Evolutionary conservation across 2,797 vertebrate species (phyloP).

Genomic region (Apogon hyalosoma): DNA sequence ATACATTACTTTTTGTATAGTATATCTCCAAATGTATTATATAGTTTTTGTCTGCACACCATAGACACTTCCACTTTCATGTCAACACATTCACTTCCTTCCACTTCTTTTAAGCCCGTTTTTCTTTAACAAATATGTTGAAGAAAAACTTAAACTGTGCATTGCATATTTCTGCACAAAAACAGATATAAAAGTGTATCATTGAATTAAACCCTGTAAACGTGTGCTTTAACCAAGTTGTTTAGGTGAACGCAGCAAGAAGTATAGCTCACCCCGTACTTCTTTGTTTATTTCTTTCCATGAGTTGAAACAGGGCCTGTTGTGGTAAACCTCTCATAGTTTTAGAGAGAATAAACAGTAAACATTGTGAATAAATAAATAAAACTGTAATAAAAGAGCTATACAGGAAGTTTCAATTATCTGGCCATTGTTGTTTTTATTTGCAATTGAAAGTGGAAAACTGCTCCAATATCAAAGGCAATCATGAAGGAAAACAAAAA

Average conservation of each 20-base stretch:
- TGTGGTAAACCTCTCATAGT: conserved; percentile 60
- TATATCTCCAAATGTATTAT: neutral
- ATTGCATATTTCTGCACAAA: neutral
- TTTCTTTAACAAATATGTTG: conserved; percentile 2
- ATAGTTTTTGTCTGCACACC: conserved; percentile 4
- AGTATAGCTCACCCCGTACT: conserved; percentile 24
- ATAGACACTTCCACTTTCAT: conserved; percentile 10
- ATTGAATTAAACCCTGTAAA: neutral
- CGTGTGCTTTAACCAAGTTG: conserved; percentile 6
- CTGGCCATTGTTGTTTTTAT: conserved; percentile 51
- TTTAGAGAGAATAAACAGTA: conserved; percentile 66
- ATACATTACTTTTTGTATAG: neutral
- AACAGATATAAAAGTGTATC: neutral
- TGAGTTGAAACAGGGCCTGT: conserved; percentile 52
- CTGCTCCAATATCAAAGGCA: conserved; percentile 62
- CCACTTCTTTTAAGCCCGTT: neutral
- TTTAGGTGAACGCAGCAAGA: conserved; percentile 32
- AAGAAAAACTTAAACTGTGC: neutral
- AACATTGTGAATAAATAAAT: conserved; percentile 72
- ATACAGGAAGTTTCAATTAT: conserved; percentile 60
- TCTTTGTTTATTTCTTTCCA: conserved; percentile 66
- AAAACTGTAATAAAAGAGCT: conserved; percentile 63
- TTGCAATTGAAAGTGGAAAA: conserved; percentile 54
- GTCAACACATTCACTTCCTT: neutral
- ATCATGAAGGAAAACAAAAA: conserved; percentile 57